Base-by-base conservation (phyloP, 2,888 invertebrate genomes). In the Metopia argyrocephala region DNA sequence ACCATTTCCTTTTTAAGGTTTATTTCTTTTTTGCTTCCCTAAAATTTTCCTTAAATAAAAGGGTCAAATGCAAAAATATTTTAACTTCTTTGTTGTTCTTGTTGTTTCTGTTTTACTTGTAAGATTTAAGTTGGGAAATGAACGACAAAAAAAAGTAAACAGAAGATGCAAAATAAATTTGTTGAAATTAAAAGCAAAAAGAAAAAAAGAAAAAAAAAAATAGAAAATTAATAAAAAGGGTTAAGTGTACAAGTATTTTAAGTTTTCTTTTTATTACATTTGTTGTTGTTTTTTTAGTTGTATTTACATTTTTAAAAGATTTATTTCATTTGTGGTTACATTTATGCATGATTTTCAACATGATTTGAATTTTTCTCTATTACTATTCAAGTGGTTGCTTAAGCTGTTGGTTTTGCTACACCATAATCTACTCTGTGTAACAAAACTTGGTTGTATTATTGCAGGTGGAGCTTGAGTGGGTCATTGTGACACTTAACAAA, bases 31-130 rank as follows among this genome's bases (percentile, higher is more conserved):
- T 57, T 21, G 15, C 28, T 65, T 75, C 52, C 21, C 21, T 25
- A 57, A n/a, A n/a, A n/a, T n/a, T 70, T 66, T 74, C 23, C 27
- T 12, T 23, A 5, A 31, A 57, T 57, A 64, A 79, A 76, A 81
- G 74, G 80, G 73, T 78, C 65, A 69, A 69, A 70, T 61, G 18
- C 74, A 74, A 38, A 6, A 15, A 31, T 45, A 31, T 38, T 62
- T 70, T n/a, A 52, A 50, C 61, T 45, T 50, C 27, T 56, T 62
- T 62, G 61, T 20, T 18, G 12, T 27, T 62, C 18, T 54, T 38
- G 21, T 61, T 54, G 64, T 54, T 74, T 57, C 52, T 71, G 3
- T 71, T 70, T 50, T 52, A 21, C 27, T 71, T 57, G 5, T 12
- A 27, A 28, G 46, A 21, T 18, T 20, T 52, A 50, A 38, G 38